Base-by-base conservation (phyloP, 2,113 vertebrate genomes). In the Lophochroa leadbeateri region DNA sequence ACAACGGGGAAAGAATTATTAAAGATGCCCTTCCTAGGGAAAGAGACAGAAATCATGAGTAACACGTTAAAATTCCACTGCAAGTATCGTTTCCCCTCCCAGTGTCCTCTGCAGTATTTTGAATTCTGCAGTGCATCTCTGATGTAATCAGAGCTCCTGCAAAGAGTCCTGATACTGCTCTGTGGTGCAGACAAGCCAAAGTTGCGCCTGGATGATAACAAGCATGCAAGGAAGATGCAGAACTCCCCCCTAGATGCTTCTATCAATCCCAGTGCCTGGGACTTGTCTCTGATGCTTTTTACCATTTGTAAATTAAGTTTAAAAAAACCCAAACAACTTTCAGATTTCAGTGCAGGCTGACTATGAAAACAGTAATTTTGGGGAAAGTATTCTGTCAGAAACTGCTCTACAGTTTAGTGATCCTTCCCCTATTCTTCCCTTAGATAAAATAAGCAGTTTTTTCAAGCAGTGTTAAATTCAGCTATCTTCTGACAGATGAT, bases 71-170 rank as follows among this genome's bases (percentile, higher is more conserved):
- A 95, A 97, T 96, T 94, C 91, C 68, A 67, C 86, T 96, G 94
- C 90, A 74, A 90, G 60, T 92, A 50, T 70, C 0, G 10, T 86
- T 63, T 9, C 25, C 50, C 43, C 65, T 75, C 20, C 5, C 67
- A 79, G 91, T 92, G 86, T 97, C 96, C 94, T 97, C 97, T 97
- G 96, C 97, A 96, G 97, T 92, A 96, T 96, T 97, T 96, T 94
- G 95, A 95, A 96, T 97, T 96, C 97, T 97, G 97, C 97, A 97
- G 92, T 97, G 96, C 97, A 96, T 97, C 97, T 97, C 95, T 97
- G 97, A 97, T 97, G 96, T 96, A 96, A 97, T 96, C 97, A 93
- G 82, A 94, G 95, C 96, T 96, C 89, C 94, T 93, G 96, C 95
- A 94, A 93, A 61, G 94, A 96, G 94, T 92, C 91, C 92, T 97